Evolutionary conservation across 2,888 invertebrate species (phyloP).

Genomic region (Drosophila putrida): DNA sequence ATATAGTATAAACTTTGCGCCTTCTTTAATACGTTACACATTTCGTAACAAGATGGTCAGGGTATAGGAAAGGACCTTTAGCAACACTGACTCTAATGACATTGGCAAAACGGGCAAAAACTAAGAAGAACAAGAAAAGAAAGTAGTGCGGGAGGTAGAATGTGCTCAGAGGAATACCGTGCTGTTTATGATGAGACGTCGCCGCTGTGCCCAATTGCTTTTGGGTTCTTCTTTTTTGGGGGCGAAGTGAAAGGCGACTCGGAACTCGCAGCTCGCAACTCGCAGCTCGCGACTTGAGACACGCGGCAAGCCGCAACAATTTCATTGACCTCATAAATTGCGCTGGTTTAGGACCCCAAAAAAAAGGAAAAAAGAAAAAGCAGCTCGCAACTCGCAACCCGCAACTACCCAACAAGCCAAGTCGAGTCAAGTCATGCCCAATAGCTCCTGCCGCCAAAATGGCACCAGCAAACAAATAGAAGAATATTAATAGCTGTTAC

Average conservation of each 20-base stretch:
- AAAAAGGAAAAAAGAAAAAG: too few species aligned
- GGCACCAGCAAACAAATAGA: conserved; percentile 54
- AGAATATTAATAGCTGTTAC: conserved; percentile 54
- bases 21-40: background rate
- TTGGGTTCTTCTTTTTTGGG: conserved; percentile 12
- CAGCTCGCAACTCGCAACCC: background rate
- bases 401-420: conserved; percentile 23
- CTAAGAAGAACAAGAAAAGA: background rate
- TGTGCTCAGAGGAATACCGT: background rate
- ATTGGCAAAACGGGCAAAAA: conserved; percentile 50
- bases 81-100: conserved; percentile 68
- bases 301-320: conserved; percentile 51
- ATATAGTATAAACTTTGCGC: too few species aligned
- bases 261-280: conserved; percentile 5
- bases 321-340: conserved; percentile 79
- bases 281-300: conserved; percentile 4
- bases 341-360: conserved; percentile 33
- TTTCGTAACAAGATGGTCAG: background rate
- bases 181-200: conserved; percentile 59
- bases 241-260: conserved; percentile 15
- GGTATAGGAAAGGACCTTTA: conserved; percentile 16
- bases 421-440: background rate
- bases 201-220: conserved; percentile 69
- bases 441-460: conserved; percentile 47
- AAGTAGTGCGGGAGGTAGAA: background rate